Percentiles rank a stretch among this genome's conserved stretches.
These are phyloP conservation scores for Mesitornis unicolor DNA, from an alignment of 2,113 vertebrate genomes.

Conservation along the genomic window DNA sequence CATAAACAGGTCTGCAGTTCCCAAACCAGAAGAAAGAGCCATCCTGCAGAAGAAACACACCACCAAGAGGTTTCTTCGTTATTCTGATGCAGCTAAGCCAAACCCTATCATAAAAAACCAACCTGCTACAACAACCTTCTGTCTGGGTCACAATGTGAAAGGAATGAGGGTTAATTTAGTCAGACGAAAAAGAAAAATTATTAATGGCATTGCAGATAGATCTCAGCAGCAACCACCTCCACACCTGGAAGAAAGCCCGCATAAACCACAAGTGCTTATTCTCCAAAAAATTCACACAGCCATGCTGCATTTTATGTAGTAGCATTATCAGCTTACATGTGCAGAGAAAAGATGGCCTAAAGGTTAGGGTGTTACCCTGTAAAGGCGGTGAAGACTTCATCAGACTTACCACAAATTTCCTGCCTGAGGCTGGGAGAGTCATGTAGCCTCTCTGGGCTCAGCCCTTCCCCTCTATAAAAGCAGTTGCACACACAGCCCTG, in stretches of 20 bases:
- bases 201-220: background rate
- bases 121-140: background rate
- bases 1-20: background rate
- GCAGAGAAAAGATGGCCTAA: background rate
- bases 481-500: background rate
- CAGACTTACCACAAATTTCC: background rate
- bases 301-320: background rate
- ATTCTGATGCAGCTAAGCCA: background rate
- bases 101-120: background rate
- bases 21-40: background rate
- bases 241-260: background rate
- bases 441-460: background rate
- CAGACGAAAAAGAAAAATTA: background rate
- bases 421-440: background rate
- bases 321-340: background rate
- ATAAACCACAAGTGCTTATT: background rate
- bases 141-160: background rate
- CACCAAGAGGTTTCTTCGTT: background rate
- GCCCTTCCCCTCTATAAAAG: background rate
- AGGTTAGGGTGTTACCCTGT: background rate
- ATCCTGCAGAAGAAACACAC: background rate
- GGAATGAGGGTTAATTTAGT: background rate
- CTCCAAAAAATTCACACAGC: background rate
- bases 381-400: background rate
- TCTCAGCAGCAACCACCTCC: constrained; percentile 1